These are phyloP conservation scores for Zenarchopterus dispar DNA, from an alignment of 2,797 vertebrate species.

Conservation along the genomic window DNA sequence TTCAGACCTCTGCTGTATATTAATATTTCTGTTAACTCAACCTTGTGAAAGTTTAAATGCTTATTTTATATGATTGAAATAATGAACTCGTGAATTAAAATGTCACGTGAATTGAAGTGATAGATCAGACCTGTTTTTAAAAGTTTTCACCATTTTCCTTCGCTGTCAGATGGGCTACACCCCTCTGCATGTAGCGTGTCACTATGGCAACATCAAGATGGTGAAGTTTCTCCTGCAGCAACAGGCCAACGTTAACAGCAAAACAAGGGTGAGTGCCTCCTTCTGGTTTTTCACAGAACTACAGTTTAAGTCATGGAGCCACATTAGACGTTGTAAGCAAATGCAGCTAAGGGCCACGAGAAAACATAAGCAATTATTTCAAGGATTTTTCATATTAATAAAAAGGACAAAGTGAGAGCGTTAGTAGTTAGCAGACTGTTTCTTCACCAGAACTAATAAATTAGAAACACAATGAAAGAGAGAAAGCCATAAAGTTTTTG, in stretches of 20 bases:
- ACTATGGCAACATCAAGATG: conserved; percentile 97
- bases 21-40: too few relatives aligned
- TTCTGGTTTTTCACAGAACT: background rate
- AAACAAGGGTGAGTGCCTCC: conserved; percentile 89
- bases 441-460: background rate
- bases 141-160: conserved; percentile 7
- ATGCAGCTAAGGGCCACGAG: background rate
- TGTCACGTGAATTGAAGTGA: too few relatives aligned
- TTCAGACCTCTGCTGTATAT: too few relatives aligned
- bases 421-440: background rate
- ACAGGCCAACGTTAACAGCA: conserved; percentile 93
- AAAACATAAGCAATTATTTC: background rate
- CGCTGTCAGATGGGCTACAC: conserved; percentile 93
- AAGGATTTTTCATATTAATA: background rate
- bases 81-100: conserved; percentile 13
- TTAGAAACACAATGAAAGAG: background rate
- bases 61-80: conserved; percentile 28
- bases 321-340: too few relatives aligned
- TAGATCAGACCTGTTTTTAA: background rate
- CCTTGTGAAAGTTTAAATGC: too few relatives aligned
- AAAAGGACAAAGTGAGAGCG: too few relatives aligned
- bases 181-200: conserved; percentile 92
- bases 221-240: conserved; percentile 95
- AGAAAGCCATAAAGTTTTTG: background rate
- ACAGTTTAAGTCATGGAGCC: too few relatives aligned